Base-by-base conservation (phyloP, 2,797 vertebrate species). In the Coregonus suidteri region DNA sequence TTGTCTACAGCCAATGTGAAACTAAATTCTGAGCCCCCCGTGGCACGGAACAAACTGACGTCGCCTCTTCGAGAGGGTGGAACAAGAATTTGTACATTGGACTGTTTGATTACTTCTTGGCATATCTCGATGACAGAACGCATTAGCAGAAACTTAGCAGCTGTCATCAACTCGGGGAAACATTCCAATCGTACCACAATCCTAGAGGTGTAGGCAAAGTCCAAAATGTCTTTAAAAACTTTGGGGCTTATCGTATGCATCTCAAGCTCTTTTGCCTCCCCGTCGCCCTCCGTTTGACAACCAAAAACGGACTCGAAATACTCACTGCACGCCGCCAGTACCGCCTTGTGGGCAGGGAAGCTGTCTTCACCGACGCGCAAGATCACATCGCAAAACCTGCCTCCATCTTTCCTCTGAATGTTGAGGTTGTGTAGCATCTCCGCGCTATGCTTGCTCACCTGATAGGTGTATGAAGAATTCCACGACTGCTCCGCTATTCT, bases 181-280 rank as follows among this genome's bases (percentile, higher is more conserved):
- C 97, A 96, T 92, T 99, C 98, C 83, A 99, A 89, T n/a, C 97
- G 95, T 85, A 99, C 98, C 87, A 99, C 97, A 72, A 99, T 99
- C 90, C 95, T 96, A 25, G 98, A 99, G 15, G 98, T 99, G 90
- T 99, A 99, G 7, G 98, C 98, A 82, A 99, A 99, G 95, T 99
- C 98, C 92, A 99, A 85, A 82, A 99, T 99, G 94, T 99, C 98
- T 82, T 96, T 96, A 74, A 99, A 99, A 88, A 99, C 97, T 95
- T 98, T 98, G 41, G 97, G 96, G 91, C 97, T 99, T 89, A 99
- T 99, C 59, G 98, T 99, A 93, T 99, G 98, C 98, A 99, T 99
- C 93, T 99, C 98, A 85, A 99, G 93, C 91, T 99, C 98, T 79
- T 93, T 95, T 77, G 94, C 91, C 83, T 95, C 94, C 70, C 94